phyloP scores from a whole-genome alignment of 2,888 invertebrate genomes.

The Papilio demoleus region DNA sequence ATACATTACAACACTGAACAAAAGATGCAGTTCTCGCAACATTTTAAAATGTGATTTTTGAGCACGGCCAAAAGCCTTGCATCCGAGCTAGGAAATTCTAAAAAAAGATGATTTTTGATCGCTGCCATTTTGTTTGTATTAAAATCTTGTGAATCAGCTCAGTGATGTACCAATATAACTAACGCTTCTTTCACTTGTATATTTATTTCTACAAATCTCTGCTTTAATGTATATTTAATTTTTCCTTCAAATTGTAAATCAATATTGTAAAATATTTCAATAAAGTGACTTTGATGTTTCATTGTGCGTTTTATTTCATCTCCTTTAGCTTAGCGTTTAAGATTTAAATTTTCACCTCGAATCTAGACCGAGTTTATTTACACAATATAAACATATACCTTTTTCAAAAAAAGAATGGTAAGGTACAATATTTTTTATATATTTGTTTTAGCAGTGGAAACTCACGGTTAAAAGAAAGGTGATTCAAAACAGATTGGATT shows the following conservation, averaged over 20 bases:
- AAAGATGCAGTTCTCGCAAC: not conserved
- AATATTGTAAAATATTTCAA: conserved; percentile 76
- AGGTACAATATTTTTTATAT: no score
- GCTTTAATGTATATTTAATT: conserved; percentile 66
- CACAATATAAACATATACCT: no score
- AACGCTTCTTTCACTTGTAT: conserved; percentile 71
- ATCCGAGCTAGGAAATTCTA: no score
- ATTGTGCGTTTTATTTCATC: conserved; percentile 51
- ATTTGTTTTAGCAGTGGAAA: no score
- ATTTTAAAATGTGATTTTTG: conserved; percentile 31
- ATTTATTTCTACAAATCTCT: conserved; percentile 70
- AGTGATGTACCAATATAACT: conserved; percentile 62
- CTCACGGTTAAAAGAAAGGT: no score
- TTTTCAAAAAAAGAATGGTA: no score
- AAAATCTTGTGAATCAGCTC: conserved; percentile 47
- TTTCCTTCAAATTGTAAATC: conserved; percentile 72
- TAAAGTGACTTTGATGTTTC: conserved; percentile 70
- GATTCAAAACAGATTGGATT: no score
- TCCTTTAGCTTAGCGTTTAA: not conserved
- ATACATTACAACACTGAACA: conserved; percentile 16
- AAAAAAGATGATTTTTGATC: no score
- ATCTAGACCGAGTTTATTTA: not conserved
- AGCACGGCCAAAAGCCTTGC: no score
- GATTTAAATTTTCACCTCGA: no score
- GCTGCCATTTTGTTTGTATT: no score